Evolutionary conservation across 2,888 invertebrate species (phyloP).

Genomic region (Drosophila meridiana): DNA sequence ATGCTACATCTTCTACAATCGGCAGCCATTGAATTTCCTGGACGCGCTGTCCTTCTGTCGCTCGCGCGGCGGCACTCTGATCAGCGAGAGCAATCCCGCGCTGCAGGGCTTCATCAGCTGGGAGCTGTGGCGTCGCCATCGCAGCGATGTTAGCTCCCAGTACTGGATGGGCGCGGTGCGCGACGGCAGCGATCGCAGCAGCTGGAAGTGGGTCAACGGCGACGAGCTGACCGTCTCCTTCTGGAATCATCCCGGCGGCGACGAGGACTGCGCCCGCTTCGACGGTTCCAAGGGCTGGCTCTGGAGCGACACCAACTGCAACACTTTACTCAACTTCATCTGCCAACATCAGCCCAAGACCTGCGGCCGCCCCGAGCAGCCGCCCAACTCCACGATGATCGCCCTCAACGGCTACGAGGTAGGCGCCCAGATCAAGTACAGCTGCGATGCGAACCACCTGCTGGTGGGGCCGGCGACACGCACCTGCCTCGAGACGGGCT

Average conservation of each 20-base stretch:
- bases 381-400: constrained; percentile 95
- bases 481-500: constrained; percentile 95
- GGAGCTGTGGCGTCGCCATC: constrained; percentile 96
- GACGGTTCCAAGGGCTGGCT: constrained; percentile 97
- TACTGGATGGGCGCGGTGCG: constrained; percentile 97
- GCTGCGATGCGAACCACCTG: constrained; percentile 94
- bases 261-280: constrained; percentile 94
- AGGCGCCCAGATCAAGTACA: constrained; percentile 93
- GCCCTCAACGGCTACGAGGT: constrained; percentile 91
- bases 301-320: constrained; percentile 96
- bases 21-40: constrained; percentile 92
- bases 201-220: constrained; percentile 96
- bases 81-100: constrained; percentile 97
- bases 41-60: constrained; percentile 93
- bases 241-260: constrained; percentile 94
- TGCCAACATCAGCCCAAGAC: constrained; percentile 97
- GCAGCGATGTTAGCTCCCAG: constrained; percentile 95
- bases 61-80: constrained; percentile 92
- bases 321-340: constrained; percentile 93
- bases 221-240: constrained; percentile 95
- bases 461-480: constrained; percentile 93
- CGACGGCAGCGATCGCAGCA: constrained; percentile 90
- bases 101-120: constrained; percentile 97
- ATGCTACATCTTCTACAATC: constrained; percentile 96
- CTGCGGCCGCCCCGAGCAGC: constrained; percentile 96